Evolutionary conservation across 2,797 vertebrate species (phyloP), one percentile per base, ranked within the genome.

Genomic region (Sebastes baramenuke): DNA sequence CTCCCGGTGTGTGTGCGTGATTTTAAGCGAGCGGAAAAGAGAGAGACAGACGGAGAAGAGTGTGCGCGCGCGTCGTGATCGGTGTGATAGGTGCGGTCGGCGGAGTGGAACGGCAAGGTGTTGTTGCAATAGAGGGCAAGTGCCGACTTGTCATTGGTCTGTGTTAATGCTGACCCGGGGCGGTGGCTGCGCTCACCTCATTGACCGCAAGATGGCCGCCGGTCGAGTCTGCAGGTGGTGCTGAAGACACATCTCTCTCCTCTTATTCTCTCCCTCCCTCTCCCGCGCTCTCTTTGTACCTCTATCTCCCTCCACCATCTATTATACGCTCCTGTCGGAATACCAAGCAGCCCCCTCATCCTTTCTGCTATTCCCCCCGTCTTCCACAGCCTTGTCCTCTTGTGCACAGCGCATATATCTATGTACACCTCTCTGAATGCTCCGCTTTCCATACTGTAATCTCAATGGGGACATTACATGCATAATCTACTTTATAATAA

Each of bases 101-200:
- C 88, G 91, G 83, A 92, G 91, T 83, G 91, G 93, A 95, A 95
- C 94, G 79, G 83, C 87, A 90, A 89, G 88, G 85, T 93, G 94
- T 94, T 93, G 91, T 70, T 87, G 84, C 87, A 75, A 77, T 83
- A 85, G 88, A 92, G 93, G 93, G 89, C 89, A 94, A 92, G 88
- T 83, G 84, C 88, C 72, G 86, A 77, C 88, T 90, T 94, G 94
- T 94, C 94, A 94, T 93, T 88, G 92, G 92, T 89, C 81, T 81
- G 86, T 95, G 95, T 95, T 92, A 92, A 92, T 84, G 87, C 80
- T 91, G 94, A 95, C 94, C 93, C 66, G 16, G 88, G 93, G 88
- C 89, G 74, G 77, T 30, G 89, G 90, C 90, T 82, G 85, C 77
- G 8, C 82, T 91, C 90, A 93, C 93, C 94, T 93, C 92, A 93